Conservation (phyloP, 2,797 vertebrate genomes). For the Hafferia zeledoni region DNA sequence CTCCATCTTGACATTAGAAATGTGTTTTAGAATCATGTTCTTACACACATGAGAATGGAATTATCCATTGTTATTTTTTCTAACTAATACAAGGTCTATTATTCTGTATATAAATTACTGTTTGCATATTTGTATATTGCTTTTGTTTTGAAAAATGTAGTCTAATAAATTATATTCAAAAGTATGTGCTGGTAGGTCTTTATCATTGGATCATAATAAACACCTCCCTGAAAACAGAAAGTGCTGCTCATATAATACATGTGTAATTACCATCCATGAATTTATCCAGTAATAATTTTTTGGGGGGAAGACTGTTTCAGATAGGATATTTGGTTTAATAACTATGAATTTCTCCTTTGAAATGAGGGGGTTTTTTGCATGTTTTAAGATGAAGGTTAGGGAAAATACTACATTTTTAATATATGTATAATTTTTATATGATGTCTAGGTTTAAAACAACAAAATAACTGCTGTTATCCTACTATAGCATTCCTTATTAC, state of each 20-base stretch:
- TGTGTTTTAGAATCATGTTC: not conserved
- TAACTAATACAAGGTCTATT: not conserved
- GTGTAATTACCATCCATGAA: not conserved
- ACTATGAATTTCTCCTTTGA: not conserved
- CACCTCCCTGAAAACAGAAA: not conserved
- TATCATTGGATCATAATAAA: not conserved
- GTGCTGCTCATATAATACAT: not conserved
- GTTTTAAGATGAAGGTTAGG: not conserved
- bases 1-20: not conserved
- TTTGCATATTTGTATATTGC: not conserved
- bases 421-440: not conserved
- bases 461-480: not conserved
- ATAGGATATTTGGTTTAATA: not conserved
- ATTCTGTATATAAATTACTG: not conserved
- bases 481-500: not conserved
- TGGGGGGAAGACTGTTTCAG: not conserved
- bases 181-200: not conserved
- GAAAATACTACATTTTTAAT: not conserved
- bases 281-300: not conserved
- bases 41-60: not conserved
- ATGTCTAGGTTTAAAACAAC: not conserved
- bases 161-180: not conserved
- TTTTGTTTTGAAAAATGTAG: not conserved
- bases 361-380: not conserved
- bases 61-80: not conserved